These are phyloP conservation scores for Paramisgurnus dabryanus DNA, from an alignment of 2,113 vertebrate species.

Conservation along the genomic window DNA sequence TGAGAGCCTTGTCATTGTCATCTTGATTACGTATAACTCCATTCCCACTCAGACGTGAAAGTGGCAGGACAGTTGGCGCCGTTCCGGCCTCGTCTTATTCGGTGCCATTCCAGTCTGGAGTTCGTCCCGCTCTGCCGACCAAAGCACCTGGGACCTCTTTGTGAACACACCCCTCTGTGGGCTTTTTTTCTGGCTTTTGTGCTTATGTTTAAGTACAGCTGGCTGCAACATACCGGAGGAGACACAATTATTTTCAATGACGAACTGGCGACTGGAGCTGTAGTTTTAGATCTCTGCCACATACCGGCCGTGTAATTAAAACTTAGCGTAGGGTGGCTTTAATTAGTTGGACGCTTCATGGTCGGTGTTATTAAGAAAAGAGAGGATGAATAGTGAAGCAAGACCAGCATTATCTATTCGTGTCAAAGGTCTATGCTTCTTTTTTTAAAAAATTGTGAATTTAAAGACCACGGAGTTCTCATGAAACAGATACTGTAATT, in stretches of 20 bases:
- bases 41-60: neutral
- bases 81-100: neutral
- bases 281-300: constrained; percentile 47
- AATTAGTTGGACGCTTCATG: constrained; percentile 46
- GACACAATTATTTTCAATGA: constrained; percentile 56
- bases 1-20: constrained; percentile 16
- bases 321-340: constrained; percentile 37
- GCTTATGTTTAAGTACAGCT: constrained; percentile 15
- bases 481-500: constrained; percentile 42
- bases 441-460: constrained; percentile 1
- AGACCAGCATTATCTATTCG: neutral
- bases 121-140: neutral
- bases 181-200: neutral
- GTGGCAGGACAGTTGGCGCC: constrained; percentile 39
- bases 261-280: constrained; percentile 47
- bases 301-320: constrained; percentile 52
- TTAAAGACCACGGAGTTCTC: constrained; percentile 2
- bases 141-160: constrained; percentile 15
- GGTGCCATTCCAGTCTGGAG: neutral
- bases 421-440: neutral
- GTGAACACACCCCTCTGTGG: constrained; percentile 8
- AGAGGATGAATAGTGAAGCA: constrained; percentile 28
- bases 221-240: constrained; percentile 2
- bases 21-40: constrained; percentile 35
- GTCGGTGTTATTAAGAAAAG: constrained; percentile 34